A percentile compares a stretch with the other conserved stretches of the same genome.
Evolutionary conservation across 2,113 vertebrate species (phyloP).

Genomic region (Lepisosteus osseus): DNA sequence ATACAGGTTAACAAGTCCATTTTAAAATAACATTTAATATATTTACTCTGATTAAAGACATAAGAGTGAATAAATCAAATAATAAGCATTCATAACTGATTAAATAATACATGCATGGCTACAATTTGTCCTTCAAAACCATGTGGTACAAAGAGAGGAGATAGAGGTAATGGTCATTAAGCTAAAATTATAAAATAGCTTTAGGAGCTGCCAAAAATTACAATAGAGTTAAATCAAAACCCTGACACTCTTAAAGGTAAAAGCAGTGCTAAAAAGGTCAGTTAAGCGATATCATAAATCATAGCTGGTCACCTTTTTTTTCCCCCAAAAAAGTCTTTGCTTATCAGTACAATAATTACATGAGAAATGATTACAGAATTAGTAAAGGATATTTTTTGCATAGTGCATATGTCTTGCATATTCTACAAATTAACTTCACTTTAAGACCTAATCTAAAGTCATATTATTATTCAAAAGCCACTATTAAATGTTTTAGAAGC

Average conservation of each 20-base stretch:
- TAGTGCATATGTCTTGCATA: not conserved
- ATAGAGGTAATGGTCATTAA: conserved; percentile 1
- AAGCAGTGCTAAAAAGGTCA: conserved; percentile 45
- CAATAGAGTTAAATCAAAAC: conserved; percentile 36
- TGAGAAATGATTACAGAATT: conserved; percentile 50
- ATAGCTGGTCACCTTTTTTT: conserved; percentile 45
- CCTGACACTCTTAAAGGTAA: conserved; percentile 35
- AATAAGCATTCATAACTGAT: not conserved
- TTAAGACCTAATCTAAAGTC: too few relatives aligned
- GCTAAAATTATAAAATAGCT: conserved; percentile 3
- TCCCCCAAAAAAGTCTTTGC: conserved; percentile 7
- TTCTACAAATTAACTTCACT: too few relatives aligned
- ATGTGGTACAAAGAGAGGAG: not conserved
- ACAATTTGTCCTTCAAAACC: not conserved
- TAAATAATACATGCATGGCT: not conserved
- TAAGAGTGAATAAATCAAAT: not conserved
- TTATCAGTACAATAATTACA: conserved; percentile 47
- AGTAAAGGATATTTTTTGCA: conserved; percentile 35
- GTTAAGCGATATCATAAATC: conserved; percentile 52
- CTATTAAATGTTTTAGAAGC: not conserved
- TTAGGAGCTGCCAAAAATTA: conserved; percentile 34
- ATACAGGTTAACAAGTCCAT: too few relatives aligned
- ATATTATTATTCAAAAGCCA: conserved; percentile 1
- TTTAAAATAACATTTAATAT: not conserved
- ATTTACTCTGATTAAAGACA: not conserved